Conservation (phyloP, 1,140 invertebrate genomes). For the Tribolium castaneum region DNA sequence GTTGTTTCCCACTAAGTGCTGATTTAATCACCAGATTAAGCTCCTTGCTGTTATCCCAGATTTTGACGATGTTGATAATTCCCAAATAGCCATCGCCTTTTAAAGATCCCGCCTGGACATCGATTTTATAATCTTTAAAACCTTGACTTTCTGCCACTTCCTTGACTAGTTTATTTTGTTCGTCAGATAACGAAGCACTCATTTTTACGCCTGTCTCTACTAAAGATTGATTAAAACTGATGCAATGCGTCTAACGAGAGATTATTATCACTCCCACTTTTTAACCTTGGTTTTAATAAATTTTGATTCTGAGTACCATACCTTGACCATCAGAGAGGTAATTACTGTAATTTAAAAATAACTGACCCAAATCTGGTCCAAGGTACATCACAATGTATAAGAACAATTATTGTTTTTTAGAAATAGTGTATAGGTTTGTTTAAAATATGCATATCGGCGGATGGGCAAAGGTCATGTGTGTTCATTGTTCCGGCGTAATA, state of each 20-base stretch:
- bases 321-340: not conserved
- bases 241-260: not conserved
- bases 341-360: slow-evolving; percentile 16
- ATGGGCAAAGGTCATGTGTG: too few species aligned
- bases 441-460: too few species aligned
- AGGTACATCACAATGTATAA: not conserved
- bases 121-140: slow-evolving; percentile 44
- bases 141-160: slow-evolving; percentile 40
- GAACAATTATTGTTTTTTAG: too few species aligned
- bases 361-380: not conserved
- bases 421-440: too few species aligned
- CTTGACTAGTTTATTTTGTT: not conserved
- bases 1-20: slow-evolving; percentile 39
- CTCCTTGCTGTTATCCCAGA: slow-evolving; percentile 30
- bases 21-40: slow-evolving; percentile 52
- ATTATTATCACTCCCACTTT: slow-evolving; percentile 2
- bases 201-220: slow-evolving; percentile 6
- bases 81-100: slow-evolving; percentile 56
- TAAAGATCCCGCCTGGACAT: slow-evolving; percentile 38
- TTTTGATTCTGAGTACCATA: not conserved
- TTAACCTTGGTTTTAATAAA: not conserved
- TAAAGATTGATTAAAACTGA: not conserved
- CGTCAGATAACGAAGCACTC: slow-evolving; percentile 1
- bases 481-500: too few species aligned
- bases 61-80: slow-evolving; percentile 43